Evolutionary conservation across 2,797 vertebrate species (phyloP).

Genomic region (Rhinogobio ventralis): DNA sequence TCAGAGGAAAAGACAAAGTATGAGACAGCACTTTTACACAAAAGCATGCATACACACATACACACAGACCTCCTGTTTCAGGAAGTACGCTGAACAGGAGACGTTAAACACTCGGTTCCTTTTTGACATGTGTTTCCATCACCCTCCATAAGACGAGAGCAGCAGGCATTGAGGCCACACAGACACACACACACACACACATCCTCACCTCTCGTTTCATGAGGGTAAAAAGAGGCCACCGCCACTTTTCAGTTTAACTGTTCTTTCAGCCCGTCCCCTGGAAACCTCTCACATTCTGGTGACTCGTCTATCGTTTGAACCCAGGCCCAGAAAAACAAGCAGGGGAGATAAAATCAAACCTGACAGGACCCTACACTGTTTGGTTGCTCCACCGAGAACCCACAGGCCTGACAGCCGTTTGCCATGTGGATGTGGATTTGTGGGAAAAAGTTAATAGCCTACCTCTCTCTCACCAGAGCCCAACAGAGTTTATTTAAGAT

Average conservation of each 20-base stretch:
- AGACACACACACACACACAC: slow-evolving; percentile 33
- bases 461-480: not conserved
- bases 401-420: slow-evolving; percentile 60
- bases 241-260: slow-evolving; percentile 68
- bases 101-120: slow-evolving; percentile 85
- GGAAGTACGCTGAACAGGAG: slow-evolving; percentile 80
- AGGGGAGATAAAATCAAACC: slow-evolving; percentile 70
- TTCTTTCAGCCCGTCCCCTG: slow-evolving; percentile 61
- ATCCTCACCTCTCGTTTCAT: slow-evolving; percentile 17
- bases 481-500: not conserved
- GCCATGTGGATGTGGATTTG: slow-evolving; percentile 25
- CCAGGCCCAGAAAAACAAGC: slow-evolving; percentile 68
- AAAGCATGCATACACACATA: slow-evolving; percentile 10
- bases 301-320: slow-evolving; percentile 65
- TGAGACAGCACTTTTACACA: slow-evolving; percentile 84
- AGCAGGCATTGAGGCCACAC: slow-evolving; percentile 34
- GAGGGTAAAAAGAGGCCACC: slow-evolving; percentile 37
- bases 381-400: slow-evolving; percentile 62
- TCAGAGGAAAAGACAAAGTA: slow-evolving; percentile 71
- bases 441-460: slow-evolving; percentile 10
- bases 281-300: slow-evolving; percentile 59
- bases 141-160: slow-evolving; percentile 48
- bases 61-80: slow-evolving; percentile 72
- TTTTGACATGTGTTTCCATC: slow-evolving; percentile 81
- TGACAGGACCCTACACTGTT: slow-evolving; percentile 66